A percentile compares a stretch with the other conserved stretches of the same genome.
These are phyloP conservation scores for Pyrocoelia pectoralis DNA, from an alignment of 2,888 invertebrate genomes.

Conservation along the genomic window DNA sequence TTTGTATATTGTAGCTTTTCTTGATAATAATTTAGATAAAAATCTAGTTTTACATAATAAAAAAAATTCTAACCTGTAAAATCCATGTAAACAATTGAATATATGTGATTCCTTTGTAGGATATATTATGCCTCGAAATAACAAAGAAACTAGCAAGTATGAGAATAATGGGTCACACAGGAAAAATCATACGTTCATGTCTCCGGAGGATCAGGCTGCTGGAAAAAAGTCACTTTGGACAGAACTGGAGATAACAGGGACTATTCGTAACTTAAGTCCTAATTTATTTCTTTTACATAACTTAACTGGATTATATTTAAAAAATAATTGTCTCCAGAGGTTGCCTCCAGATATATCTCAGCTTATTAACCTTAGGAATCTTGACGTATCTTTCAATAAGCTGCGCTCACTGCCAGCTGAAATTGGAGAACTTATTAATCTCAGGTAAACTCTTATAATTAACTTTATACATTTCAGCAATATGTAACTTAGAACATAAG, in stretches of 20 bases:
- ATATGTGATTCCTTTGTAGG: conserved; percentile 48
- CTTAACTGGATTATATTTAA: conserved; percentile 93
- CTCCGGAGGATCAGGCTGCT: conserved; percentile 89
- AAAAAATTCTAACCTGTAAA: conserved; percentile 34
- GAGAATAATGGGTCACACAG: conserved; percentile 76
- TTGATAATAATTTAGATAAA: conserved; percentile 13
- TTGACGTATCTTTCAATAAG: conserved; percentile 96
- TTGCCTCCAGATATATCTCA: conserved; percentile 91
- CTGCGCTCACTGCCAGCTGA: conserved; percentile 93
- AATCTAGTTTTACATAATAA: conserved; percentile 2
- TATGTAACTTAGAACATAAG: no score
- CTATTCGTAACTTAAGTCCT: conserved; percentile 92
- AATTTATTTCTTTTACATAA: conserved; percentile 91
- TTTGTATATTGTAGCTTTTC: background rate
- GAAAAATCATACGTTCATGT: conserved; percentile 90
- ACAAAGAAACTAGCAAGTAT: conserved; percentile 84
- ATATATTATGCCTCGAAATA: conserved; percentile 63
- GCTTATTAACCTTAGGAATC: conserved; percentile 81
- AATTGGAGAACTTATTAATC: conserved; percentile 94
- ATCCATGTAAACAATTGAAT: conserved; percentile 34
- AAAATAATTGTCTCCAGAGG: conserved; percentile 92
- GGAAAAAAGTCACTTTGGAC: conserved; percentile 94
- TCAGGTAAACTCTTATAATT: conserved; percentile 72
- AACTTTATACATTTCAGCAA: background rate
- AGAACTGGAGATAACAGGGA: conserved; percentile 80